Conservation (phyloP, 2,113 vertebrate genomes). For the Apteryx owenii region DNA sequence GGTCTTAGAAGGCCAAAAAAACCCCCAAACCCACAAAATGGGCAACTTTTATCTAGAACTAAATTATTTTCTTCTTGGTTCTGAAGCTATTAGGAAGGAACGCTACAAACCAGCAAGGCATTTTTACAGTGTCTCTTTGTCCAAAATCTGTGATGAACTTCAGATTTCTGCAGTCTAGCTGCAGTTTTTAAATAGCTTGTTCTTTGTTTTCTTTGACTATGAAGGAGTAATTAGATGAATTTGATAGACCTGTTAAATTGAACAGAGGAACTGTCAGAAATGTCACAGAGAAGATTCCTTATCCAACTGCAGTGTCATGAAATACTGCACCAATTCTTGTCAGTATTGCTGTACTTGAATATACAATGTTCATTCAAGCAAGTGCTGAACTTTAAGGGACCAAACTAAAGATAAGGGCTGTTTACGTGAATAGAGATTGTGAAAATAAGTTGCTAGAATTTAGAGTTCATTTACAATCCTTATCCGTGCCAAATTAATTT, state of each 20-base stretch:
- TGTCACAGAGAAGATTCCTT: neutral
- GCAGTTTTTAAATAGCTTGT: neutral
- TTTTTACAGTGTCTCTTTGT: neutral
- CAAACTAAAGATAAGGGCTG: neutral
- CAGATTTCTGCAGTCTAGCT: neutral
- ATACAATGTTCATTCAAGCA: neutral
- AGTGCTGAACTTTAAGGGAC: neutral
- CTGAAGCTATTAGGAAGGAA: neutral
- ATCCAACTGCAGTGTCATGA: neutral
- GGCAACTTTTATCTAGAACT: neutral
- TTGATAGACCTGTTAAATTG: neutral
- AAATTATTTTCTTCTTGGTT: neutral
- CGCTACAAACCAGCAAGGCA: neutral
- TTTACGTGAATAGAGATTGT: neutral
- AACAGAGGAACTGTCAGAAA: neutral
- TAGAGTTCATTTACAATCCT: neutral
- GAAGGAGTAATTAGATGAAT: neutral
- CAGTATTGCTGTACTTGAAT: neutral
- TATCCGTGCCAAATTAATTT: neutral
- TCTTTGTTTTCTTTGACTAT: neutral
- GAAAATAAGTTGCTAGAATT: neutral
- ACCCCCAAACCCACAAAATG: neutral
- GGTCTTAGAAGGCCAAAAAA: neutral
- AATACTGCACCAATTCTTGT: neutral
- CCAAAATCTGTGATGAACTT: neutral